These are phyloP conservation scores for Aplochiton taeniatus DNA, from an alignment of 2,797 vertebrate genomes.

Conservation along the genomic window DNA sequence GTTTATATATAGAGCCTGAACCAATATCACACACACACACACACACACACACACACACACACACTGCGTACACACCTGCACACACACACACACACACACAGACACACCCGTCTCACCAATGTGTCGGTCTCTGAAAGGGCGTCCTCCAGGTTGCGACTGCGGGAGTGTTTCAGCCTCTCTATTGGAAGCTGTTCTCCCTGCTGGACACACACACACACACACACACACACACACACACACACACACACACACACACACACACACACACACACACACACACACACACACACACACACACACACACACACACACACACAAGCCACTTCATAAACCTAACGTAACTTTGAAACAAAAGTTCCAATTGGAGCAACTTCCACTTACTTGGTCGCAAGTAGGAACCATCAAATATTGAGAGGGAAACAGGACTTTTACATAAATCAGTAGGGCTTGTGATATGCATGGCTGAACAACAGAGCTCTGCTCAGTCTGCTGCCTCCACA, in stretches of 20 bases:
- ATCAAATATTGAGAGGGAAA: too few relatives aligned
- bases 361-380: too few relatives aligned
- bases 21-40: constrained; percentile 12
- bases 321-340: too few relatives aligned
- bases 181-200: constrained; percentile 82
- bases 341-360: too few relatives aligned
- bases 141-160: constrained; percentile 84
- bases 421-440: too few relatives aligned
- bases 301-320: not conserved
- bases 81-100: constrained; percentile 17
- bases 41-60: constrained; percentile 13
- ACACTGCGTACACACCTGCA: constrained; percentile 2
- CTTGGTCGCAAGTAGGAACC: too few relatives aligned
- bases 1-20: constrained; percentile 14
- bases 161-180: constrained; percentile 83
- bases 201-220: constrained; percentile 58
- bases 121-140: constrained; percentile 78
- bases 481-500: not conserved
- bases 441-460: too few relatives aligned
- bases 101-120: constrained; percentile 64
- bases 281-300: not conserved
- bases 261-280: not conserved
- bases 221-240: too few relatives aligned
- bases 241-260: constrained; percentile 12
- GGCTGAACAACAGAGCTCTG: too few relatives aligned